These are phyloP conservation scores for Pseudocheirus occidentalis DNA, from an alignment of 2,797 vertebrate genomes.

Conservation along the genomic window DNA sequence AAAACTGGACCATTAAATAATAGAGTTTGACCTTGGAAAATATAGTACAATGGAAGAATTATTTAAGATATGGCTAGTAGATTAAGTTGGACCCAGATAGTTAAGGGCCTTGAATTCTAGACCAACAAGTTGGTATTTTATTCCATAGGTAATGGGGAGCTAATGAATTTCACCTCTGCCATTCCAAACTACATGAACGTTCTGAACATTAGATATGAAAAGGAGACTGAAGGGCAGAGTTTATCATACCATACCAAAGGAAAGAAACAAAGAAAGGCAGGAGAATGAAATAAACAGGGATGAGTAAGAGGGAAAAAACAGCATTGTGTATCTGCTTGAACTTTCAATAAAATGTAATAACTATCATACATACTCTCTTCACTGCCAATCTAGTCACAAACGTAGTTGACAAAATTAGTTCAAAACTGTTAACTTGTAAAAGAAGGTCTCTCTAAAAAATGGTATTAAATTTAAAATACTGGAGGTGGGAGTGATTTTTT, in stretches of 20 bases:
- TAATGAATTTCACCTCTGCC: not conserved
- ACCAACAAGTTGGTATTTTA: not conserved
- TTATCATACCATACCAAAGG: not conserved
- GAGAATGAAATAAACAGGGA: not conserved
- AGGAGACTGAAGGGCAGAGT: not conserved
- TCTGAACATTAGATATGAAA: not conserved
- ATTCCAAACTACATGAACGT: not conserved
- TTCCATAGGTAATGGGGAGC: not conserved
- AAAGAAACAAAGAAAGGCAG: not conserved
- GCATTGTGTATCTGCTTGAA: not conserved
- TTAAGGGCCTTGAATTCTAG: not conserved
- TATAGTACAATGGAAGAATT: not conserved
- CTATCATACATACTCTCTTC: not conserved
- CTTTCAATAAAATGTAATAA: not conserved
- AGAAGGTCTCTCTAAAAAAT: not conserved
- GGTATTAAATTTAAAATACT: not conserved
- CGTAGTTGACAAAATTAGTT: not conserved
- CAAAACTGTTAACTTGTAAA: not conserved
- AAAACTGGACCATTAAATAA: not conserved
- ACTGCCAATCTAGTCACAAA: not conserved
- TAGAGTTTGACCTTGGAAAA: not conserved
- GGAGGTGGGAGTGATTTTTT: not conserved
- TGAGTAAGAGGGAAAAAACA: not conserved
- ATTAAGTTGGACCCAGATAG: not conserved
- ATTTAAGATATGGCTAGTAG: not conserved